Evolutionary conservation across 2,113 vertebrate species (phyloP), one percentile per base, ranked within the genome.

Genomic region (Anhinga anhinga): DNA sequence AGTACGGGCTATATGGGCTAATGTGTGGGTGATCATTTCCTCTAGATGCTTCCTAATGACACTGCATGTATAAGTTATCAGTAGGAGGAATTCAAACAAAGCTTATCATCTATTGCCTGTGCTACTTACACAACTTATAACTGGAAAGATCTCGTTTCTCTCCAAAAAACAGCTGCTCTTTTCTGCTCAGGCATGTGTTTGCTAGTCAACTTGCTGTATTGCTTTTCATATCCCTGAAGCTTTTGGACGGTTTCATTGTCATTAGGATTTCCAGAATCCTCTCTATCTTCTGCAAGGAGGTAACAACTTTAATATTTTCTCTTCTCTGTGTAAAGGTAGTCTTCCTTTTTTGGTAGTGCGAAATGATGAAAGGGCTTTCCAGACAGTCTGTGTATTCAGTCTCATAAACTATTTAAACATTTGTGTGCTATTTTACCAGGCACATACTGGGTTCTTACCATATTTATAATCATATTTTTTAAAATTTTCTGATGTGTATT

Each of bases 351-450:
- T 47, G 40, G 65, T 61, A 47, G 23, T 23, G 11, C 65, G 34
- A 87, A 88, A 86, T 82, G 40, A 89, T 95, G 47, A 88, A 95
- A 76, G 12, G 36, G 19, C n/a, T 94, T 96, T 93, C 38, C 38
- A 87, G 56, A n/a, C 42, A 55, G 59, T 62, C 38, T 83, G 13
- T 81, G 55, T 55, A 77, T 88, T 86, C 73, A 71, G 23, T 63
- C 67, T 83, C 47, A 83, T 88, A 84, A 90, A 79, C 88, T 80
- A 83, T 91, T 88, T 81, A 83, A 74, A 55, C 5, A 22, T 78
- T 91, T 93, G 10, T 80, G 27, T 72, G 56, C 78, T 95, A 63
- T 76, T 88, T 88, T 82, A 83, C 34, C 40, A 55, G 36, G 36
- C 9, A 82, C 84, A 69, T 87, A 30, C 32, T 81, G 29, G 3